Conservation (phyloP, 2,797 vertebrate species). For the Diplodus puntazzo region DNA sequence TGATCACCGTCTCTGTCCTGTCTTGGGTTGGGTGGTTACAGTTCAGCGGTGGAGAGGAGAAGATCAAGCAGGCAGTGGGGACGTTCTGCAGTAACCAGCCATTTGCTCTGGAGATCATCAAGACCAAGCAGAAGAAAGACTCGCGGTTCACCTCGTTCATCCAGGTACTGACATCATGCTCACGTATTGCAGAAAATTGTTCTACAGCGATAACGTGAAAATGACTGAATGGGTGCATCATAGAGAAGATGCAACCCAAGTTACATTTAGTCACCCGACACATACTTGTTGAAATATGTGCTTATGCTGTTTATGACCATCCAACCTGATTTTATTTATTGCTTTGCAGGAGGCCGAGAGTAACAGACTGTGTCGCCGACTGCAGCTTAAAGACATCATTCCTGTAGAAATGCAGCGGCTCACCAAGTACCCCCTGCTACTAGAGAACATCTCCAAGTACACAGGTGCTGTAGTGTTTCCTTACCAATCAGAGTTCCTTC, state of each 20-base stretch:
- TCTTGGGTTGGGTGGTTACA: constrained; percentile 73
- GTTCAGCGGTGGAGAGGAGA: constrained; percentile 94
- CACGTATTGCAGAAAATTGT: background rate
- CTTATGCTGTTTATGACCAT: background rate
- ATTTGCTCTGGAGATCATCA: constrained; percentile 97
- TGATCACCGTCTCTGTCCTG: constrained; percentile 32
- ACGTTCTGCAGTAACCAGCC: constrained; percentile 99
- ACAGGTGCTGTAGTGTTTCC: constrained; percentile 86
- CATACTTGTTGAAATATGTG: background rate
- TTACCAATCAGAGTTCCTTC: constrained; percentile 8
- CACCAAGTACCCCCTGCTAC: constrained; percentile 96
- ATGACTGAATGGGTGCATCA: background rate
- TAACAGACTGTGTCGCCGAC: constrained; percentile 93
- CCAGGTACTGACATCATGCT: constrained; percentile 84
- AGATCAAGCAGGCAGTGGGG: constrained; percentile 94
- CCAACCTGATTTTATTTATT: constrained; percentile 15
- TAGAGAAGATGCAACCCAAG: background rate
- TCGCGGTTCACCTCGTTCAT: constrained; percentile 94
- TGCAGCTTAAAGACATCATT: constrained; percentile 99
- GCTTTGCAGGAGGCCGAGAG: constrained; percentile 95
- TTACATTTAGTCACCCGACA: background rate
- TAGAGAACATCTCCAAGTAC: constrained; percentile 97
- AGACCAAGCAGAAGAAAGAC: constrained; percentile 97
- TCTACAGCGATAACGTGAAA: background rate
- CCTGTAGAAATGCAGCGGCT: constrained; percentile 97